Evolutionary conservation across 2,888 invertebrate genomes (phyloP), one percentile per base, ranked within the genome.

Genomic region (Lasiommata megera): DNA sequence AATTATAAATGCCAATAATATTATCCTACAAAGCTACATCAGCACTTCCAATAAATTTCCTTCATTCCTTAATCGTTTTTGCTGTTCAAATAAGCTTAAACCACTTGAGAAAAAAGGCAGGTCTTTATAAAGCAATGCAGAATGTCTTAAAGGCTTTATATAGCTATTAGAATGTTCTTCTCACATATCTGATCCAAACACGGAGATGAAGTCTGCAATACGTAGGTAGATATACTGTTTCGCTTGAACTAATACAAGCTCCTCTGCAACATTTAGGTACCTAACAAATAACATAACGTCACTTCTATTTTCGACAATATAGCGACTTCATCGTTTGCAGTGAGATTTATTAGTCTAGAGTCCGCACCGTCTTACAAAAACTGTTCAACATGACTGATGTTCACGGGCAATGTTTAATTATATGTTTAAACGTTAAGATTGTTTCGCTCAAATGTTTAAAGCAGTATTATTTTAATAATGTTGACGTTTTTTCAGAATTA

Each of bases 101-200:
- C 18, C 8, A 36, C 59, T 54, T 34, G 53, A 29, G 23, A 61
- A 61, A 46, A 56, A 38, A 50, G 44, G 28, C 54, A 38, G 34
- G 29, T 52, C 44, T 44, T 40, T 46, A 38, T 54, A 47, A 17
- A 43, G 44, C n/a, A 23, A 11, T 14, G 29, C 14, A 38, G 54
- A 54, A 66, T 66, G 69, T 68, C 9, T 31, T 16, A 5, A 48
- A 36, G 31, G n/a, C 38, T 46, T 38, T 54, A 54, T 47, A 54
- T 46, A 44, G 54, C 8, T 23, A 28, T n/a, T 12, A 46, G 46
- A 54, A 66, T 67, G 68, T 68, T 71, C 65, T 66, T 62, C 59
- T 58, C 61, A 61, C 65, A 67, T 61, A 63, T 47, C 36, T 17
- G 17, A 16, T 28, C 56, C 59, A 41, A 54, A 62, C 43, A 59